Conservation (phyloP, 2,888 invertebrate species). For the Meta bourneti region DNA sequence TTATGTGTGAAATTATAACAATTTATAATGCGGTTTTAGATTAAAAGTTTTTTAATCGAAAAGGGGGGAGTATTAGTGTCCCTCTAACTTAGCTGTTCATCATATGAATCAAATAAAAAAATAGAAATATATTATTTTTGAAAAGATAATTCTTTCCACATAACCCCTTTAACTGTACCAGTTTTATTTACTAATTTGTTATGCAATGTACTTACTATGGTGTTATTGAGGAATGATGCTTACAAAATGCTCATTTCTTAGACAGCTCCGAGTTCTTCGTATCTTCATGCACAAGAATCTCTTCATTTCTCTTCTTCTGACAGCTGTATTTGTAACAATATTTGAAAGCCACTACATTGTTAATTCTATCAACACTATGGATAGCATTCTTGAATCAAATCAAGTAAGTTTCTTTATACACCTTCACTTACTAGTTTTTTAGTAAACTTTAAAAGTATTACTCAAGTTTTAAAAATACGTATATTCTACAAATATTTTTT, state of each 20-base stretch:
- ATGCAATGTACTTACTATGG: no score
- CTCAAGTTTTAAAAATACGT: background rate
- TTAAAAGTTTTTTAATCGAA: background rate
- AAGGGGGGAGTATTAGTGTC: background rate
- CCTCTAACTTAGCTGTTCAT: background rate
- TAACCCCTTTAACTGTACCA: no score
- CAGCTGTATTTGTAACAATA: constrained; percentile 78
- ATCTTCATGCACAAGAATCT: constrained; percentile 83
- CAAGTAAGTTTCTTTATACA: constrained; percentile 12
- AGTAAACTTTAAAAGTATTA: background rate
- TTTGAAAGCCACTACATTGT: constrained; percentile 70
- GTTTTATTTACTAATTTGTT: no score
- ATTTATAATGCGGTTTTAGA: no score
- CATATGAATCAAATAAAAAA: background rate
- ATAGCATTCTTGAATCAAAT: constrained; percentile 62
- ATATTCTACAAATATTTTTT: background rate
- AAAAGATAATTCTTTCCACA: background rate
- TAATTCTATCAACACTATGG: constrained; percentile 59
- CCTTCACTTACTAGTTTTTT: background rate
- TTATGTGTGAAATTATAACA: no score
- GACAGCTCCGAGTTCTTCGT: constrained; percentile 78
- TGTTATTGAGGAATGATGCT: background rate
- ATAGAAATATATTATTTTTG: background rate
- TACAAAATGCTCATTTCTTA: background rate
- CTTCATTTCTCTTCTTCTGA: constrained; percentile 82